Evolutionary conservation across 2,113 vertebrate genomes (phyloP).

Genomic region (Tiliqua scincoides): DNA sequence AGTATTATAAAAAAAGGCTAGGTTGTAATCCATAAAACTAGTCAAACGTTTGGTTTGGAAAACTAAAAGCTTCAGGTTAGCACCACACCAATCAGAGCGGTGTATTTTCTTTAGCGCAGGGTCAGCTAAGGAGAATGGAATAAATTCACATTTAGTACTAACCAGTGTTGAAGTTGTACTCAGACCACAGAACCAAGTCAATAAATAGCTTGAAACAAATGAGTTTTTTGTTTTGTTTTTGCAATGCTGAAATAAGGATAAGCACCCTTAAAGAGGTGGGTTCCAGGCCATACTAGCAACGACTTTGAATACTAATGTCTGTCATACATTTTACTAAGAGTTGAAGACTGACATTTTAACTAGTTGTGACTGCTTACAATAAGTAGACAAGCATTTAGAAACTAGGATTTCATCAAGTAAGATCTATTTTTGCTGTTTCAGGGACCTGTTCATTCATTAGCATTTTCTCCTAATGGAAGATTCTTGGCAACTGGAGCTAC

Average conservation of each 20-base stretch:
- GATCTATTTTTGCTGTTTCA: conserved; percentile 63
- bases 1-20: too few relatives aligned
- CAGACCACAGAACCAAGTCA: too few relatives aligned
- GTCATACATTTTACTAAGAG: not conserved
- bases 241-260: not conserved
- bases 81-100: too few relatives aligned
- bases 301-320: not conserved
- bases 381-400: conserved; percentile 15
- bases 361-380: not conserved
- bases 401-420: conserved; percentile 13
- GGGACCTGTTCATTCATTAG: conserved; percentile 93
- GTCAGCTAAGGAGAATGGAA: too few relatives aligned
- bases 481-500: conserved; percentile 95
- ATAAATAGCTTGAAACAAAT: too few relatives aligned
- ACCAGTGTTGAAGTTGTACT: too few relatives aligned
- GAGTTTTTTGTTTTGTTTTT: not conserved
- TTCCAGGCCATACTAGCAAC: not conserved
- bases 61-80: too few relatives aligned
- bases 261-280: not conserved
- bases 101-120: too few relatives aligned
- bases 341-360: not conserved
- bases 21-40: too few relatives aligned
- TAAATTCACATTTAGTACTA: too few relatives aligned
- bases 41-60: too few relatives aligned
- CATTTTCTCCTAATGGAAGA: conserved; percentile 96